Evolutionary conservation across 2,888 invertebrate species (phyloP), one percentile per base, ranked within the genome.

Genomic region (Ophion ventricosus): DNA sequence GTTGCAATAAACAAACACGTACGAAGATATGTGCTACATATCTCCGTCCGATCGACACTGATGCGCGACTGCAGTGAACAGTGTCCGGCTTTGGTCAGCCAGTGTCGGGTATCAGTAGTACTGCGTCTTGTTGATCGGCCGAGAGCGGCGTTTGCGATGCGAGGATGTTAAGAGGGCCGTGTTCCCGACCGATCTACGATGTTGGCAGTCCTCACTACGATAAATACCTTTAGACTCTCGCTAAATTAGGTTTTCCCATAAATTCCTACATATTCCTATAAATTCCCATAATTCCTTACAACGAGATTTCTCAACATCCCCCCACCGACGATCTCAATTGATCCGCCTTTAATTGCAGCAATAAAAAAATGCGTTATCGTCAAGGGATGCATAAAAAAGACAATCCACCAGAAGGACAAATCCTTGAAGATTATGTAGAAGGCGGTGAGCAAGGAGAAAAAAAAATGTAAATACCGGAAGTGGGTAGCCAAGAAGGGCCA

Each of bases 41-140:
- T 77, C 67, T 26, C 43, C 59, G 66, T 77, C 20, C 77, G 69
- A 73, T 63, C 63, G 63, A 75, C 69, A 61, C 75, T 56, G 78
- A 63, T 61, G 61, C 59, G 54, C 63, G 43, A 66, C 72, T 80
- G 76, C 80, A 83, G 76, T 80, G 79, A 40, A 61, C 59, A 72
- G 66, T 63, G 66, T 70, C 59, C 69, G 56, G 64, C 63, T 79
- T 70, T 69, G 74, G 78, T 74, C 74, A 67, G 49, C 25, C 67
- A 7, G 11, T 67, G 49, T 67, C 49, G 35, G 70, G 54, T 14
- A 43, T 14, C 70, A 78, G 78, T 78, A 78, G 78, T 78, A 78
- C 29, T 54, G 54, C 70, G 43, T 70, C 63, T 78, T 63, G 70
- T 63, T 61, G 78, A 64, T 79, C 72, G 26, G 72, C 56, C 77